Conservation (phyloP, 2,113 vertebrate genomes). For the Colossoma macropomum region DNA sequence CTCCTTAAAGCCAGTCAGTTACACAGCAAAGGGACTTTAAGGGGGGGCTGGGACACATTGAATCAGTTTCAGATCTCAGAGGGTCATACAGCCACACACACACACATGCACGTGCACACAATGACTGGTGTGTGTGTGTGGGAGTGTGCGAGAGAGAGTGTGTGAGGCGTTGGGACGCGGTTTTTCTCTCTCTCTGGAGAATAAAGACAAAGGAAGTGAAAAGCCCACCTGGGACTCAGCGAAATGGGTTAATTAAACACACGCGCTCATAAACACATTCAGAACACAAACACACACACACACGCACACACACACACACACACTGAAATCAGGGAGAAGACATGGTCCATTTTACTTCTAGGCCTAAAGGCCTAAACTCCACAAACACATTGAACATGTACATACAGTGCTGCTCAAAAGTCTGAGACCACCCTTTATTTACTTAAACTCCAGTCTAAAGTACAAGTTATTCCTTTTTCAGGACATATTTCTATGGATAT, state of each 20-base stretch:
- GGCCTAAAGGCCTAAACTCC: background rate
- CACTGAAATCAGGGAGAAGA: slow-evolving; percentile 43
- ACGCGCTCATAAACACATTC: background rate
- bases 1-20: background rate
- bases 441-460: no score
- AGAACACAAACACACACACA: slow-evolving; percentile 25
- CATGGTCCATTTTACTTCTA: slow-evolving; percentile 16
- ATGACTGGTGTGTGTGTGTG: background rate
- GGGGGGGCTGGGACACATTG: background rate
- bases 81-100: background rate
- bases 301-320: slow-evolving; percentile 32
- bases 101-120: slow-evolving; percentile 3
- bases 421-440: no score
- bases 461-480: no score
- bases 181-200: slow-evolving; percentile 52
- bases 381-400: no score
- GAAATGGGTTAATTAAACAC: slow-evolving; percentile 51
- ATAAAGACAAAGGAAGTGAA: slow-evolving; percentile 49
- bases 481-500: no score
- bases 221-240: slow-evolving; percentile 52
- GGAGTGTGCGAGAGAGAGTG: slow-evolving; percentile 34
- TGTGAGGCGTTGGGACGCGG: slow-evolving; percentile 59
- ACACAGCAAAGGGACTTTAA: background rate
- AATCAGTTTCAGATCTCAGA: slow-evolving; percentile 17
- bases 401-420: no score